Percentiles rank a stretch among this genome's conserved stretches.
These are phyloP conservation scores for Campopleginae sp. DNA, from an alignment of 2,888 invertebrate genomes.

Conservation along the genomic window DNA sequence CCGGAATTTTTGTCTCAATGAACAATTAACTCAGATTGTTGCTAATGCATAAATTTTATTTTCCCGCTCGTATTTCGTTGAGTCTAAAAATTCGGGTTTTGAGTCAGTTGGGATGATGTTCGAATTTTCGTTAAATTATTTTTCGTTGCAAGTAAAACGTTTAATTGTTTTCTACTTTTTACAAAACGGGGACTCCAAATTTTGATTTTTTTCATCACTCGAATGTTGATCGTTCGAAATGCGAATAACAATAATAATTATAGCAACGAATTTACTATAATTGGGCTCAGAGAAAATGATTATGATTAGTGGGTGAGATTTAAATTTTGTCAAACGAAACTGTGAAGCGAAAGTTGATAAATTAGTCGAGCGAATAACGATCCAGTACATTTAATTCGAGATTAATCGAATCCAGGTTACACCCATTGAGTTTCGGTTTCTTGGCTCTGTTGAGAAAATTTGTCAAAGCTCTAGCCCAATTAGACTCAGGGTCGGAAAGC, in stretches of 20 bases:
- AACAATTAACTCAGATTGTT: too few species aligned
- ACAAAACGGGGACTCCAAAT: background rate
- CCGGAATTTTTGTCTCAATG: too few species aligned
- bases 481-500: slow-evolving; percentile 49
- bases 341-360: slow-evolving; percentile 54
- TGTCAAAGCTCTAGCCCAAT: slow-evolving; percentile 42
- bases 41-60: too few species aligned
- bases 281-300: background rate
- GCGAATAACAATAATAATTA: background rate
- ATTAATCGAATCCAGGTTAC: slow-evolving; percentile 67
- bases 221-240: too few species aligned
- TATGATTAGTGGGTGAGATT: background rate
- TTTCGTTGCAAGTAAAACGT: background rate
- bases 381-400: slow-evolving; percentile 74
- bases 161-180: too few species aligned
- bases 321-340: background rate
- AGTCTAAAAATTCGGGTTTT: too few species aligned
- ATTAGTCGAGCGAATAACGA: slow-evolving; percentile 49
- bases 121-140: background rate
- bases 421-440: slow-evolving; percentile 31
- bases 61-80: too few species aligned
- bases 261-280: background rate
- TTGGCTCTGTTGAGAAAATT: slow-evolving; percentile 58
- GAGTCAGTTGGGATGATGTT: background rate
- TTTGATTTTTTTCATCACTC: background rate